phyloP scores from a whole-genome alignment of 2,113 vertebrate genomes.

The Elephantulus edwardii region DNA sequence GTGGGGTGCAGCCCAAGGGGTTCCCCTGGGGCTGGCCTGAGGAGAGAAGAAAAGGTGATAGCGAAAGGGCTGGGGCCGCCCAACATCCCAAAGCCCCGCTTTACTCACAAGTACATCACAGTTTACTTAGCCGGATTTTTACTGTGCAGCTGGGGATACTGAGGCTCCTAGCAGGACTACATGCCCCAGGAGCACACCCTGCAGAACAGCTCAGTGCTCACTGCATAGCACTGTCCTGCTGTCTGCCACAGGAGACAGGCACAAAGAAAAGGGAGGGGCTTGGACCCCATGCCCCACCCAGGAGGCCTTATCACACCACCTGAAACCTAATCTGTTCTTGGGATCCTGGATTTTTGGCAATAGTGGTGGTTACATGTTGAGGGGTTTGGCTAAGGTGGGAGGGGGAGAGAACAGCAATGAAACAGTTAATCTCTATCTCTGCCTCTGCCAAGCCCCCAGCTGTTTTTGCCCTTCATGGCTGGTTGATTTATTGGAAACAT shows the following conservation, averaged over 20 bases:
- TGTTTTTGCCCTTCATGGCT: conserved; percentile 60
- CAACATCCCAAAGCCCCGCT: background rate
- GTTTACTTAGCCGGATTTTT: background rate
- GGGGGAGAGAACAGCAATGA: conserved; percentile 18
- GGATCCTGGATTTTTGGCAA: background rate
- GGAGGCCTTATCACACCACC: background rate
- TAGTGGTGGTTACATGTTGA: accelerated
- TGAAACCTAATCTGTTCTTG: background rate
- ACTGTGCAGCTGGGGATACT: conserved; percentile 1
- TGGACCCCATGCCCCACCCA: background rate
- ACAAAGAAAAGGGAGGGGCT: background rate
- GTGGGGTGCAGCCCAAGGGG: conserved; percentile 74
- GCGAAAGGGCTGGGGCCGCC: no score
- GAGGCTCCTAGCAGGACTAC: conserved; percentile 5
- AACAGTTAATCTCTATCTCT: conserved; percentile 41
- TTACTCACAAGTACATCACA: background rate
- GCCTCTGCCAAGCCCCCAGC: conserved; percentile 70
- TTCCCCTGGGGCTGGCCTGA: conserved; percentile 85
- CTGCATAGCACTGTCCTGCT: background rate
- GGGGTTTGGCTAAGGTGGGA: background rate
- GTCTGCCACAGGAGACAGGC: background rate
- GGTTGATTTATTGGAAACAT: conserved; percentile 77
- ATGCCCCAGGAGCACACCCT: background rate
- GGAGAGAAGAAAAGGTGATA: conserved; percentile 40
- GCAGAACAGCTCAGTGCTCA: background rate